Percentiles rank a stretch among this genome's conserved stretches.
phyloP scores from a whole-genome alignment of 2,888 invertebrate genomes.

The Furcula furcula region DNA sequence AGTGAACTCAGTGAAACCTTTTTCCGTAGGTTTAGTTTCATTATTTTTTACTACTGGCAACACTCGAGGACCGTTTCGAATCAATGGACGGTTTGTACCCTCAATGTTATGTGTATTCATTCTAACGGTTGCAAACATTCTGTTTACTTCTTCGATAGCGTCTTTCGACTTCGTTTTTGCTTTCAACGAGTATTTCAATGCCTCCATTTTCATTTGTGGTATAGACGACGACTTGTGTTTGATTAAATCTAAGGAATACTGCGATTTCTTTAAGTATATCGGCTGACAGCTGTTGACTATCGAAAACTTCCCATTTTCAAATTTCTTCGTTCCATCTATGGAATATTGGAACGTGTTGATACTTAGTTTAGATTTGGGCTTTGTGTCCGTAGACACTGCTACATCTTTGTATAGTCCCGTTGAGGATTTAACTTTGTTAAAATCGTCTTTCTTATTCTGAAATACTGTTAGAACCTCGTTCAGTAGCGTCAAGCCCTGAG shows the following conservation, averaged over 20 bases:
- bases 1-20: too few species aligned
- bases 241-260: constrained; percentile 39
- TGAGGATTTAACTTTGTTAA: constrained; percentile 31
- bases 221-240: constrained; percentile 68
- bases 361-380: constrained; percentile 28
- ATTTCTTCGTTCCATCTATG: constrained; percentile 32
- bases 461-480: constrained; percentile 68
- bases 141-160: constrained; percentile 64
- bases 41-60: constrained; percentile 61
- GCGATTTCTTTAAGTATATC: constrained; percentile 26
- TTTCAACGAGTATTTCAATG: constrained; percentile 57
- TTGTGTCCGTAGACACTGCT: constrained; percentile 45
- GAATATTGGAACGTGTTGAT: constrained; percentile 48
- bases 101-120: constrained; percentile 30
- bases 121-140: constrained; percentile 66
- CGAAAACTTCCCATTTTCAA: constrained; percentile 41
- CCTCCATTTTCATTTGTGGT: constrained; percentile 73
- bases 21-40: constrained; percentile 4
- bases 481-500: constrained; percentile 51
- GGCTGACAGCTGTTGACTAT: constrained; percentile 50
- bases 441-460: constrained; percentile 52
- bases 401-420: constrained; percentile 48
- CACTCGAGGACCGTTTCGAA: constrained; percentile 62
- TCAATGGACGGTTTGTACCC: constrained; percentile 50
- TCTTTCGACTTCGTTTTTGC: constrained; percentile 61